These are phyloP conservation scores for Iselma pallidipennis DNA, from an alignment of 2,888 invertebrate species.

Conservation along the genomic window DNA sequence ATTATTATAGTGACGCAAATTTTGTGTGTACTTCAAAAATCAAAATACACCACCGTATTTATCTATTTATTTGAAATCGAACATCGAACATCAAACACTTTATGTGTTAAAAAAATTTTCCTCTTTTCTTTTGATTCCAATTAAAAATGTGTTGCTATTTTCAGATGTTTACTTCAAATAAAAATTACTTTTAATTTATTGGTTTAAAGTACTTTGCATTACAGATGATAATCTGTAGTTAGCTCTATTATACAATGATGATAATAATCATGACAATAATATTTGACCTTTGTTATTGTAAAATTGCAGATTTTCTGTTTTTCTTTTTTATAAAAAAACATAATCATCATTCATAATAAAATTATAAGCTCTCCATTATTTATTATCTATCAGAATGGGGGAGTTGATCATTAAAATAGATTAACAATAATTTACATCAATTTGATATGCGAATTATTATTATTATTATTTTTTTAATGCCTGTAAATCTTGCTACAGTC, in stretches of 20 bases:
- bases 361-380: no score
- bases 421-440: neutral
- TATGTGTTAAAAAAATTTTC: no score
- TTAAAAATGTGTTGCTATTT: neutral
- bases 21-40: no score
- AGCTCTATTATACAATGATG: neutral
- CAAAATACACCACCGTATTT: no score
- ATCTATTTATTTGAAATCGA: no score
- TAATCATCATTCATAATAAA: no score
- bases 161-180: neutral
- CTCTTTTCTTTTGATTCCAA: no score
- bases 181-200: neutral
- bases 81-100: no score
- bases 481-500: neutral
- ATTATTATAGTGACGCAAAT: no score
- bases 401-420: neutral
- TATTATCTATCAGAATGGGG: neutral
- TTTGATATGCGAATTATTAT: neutral
- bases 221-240: neutral
- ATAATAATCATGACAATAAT: neutral
- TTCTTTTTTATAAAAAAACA: neutral
- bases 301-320: neutral
- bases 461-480: constrained; percentile 10
- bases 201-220: neutral
- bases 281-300: neutral